Percentiles rank a stretch among this genome's conserved stretches.
phyloP scores from a whole-genome alignment of 2,797 vertebrate species.

The Notolepis coatsorum region DNA sequence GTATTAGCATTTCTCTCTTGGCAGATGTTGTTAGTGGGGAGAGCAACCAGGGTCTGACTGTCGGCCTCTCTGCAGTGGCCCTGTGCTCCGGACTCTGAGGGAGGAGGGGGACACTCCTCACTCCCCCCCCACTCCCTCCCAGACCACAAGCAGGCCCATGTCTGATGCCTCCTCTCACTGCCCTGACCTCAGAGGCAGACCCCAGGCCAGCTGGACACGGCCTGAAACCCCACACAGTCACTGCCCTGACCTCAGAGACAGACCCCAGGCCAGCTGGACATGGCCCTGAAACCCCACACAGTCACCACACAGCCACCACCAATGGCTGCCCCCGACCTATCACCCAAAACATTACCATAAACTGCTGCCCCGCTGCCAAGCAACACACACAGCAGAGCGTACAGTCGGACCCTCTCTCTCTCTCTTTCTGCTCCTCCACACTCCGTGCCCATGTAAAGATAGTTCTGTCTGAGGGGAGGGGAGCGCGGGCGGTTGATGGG shows the following conservation, averaged over 20 bases:
- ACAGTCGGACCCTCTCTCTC: constrained; percentile 36
- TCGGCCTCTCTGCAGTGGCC: constrained; percentile 57
- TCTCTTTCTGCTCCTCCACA: constrained; percentile 3
- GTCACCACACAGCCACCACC: constrained; percentile 63
- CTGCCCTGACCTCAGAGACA: constrained; percentile 67
- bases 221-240: constrained; percentile 66
- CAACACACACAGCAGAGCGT: constrained; percentile 56
- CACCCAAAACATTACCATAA: constrained; percentile 79
- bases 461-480: constrained; percentile 66
- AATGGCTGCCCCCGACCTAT: constrained; percentile 69
- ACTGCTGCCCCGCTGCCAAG: constrained; percentile 65
- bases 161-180: constrained; percentile 61
- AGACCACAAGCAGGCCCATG: constrained; percentile 70
- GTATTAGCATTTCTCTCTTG: constrained; percentile 72
- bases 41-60: constrained; percentile 40
- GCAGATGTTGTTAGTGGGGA: constrained; percentile 49
- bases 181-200: constrained; percentile 68
- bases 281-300: constrained; percentile 68
- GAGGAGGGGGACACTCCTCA: constrained; percentile 21
- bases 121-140: constrained; percentile 20
- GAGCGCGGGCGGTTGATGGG: constrained; percentile 42
- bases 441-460: constrained; percentile 64
- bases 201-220: constrained; percentile 64
- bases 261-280: constrained; percentile 66
- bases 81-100: constrained; percentile 44